Evolutionary conservation across 2,888 invertebrate genomes (phyloP).

Genomic region (Polymixis lichenea): DNA sequence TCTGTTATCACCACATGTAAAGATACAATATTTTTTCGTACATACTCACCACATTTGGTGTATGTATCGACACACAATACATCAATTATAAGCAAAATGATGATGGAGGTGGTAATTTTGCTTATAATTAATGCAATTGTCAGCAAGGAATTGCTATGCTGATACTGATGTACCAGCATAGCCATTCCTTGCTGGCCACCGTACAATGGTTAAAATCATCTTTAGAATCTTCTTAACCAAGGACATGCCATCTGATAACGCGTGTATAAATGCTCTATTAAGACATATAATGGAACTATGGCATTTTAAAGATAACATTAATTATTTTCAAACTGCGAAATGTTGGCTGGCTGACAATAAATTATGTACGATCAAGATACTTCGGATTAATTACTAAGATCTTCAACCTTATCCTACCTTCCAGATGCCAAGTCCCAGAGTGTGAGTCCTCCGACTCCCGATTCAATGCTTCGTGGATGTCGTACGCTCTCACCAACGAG

Average conservation of each 20-base stretch:
- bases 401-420: slow-evolving; percentile 22
- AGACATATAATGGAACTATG: background rate
- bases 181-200: background rate
- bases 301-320: background rate
- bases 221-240: background rate
- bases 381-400: background rate
- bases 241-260: background rate
- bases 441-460: slow-evolving; percentile 74
- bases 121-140: too few relatives aligned
- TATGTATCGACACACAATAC: too few relatives aligned
- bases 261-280: background rate
- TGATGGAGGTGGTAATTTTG: too few relatives aligned
- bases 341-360: too few relatives aligned
- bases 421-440: slow-evolving; percentile 83
- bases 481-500: slow-evolving; percentile 80
- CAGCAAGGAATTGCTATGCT: too few relatives aligned
- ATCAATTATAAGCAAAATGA: background rate
- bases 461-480: slow-evolving; percentile 87
- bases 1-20: background rate
- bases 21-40: background rate
- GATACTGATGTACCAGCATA: too few relatives aligned
- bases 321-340: background rate
- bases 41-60: too few relatives aligned
- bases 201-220: background rate
- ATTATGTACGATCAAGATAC: background rate